A percentile compares a stretch with the other conserved stretches of the same genome.
Evolutionary conservation across 2,113 vertebrate species (phyloP).

Genomic region (Natator depressus): DNA sequence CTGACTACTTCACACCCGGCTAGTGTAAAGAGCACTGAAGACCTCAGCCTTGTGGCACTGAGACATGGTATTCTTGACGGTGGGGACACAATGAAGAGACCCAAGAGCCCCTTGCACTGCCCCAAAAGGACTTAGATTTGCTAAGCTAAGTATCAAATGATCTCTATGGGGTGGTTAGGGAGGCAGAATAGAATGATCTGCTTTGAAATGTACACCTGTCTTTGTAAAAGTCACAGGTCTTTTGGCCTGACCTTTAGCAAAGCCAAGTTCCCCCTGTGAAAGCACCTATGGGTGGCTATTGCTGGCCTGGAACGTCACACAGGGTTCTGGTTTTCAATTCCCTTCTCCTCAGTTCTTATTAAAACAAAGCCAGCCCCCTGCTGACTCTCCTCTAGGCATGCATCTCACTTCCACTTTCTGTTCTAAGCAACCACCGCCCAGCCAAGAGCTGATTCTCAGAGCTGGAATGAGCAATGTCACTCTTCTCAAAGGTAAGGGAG

Average conservation of each 20-base stretch:
- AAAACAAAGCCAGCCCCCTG: fast-evolving
- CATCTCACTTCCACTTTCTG: not conserved
- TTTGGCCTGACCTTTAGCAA: fast-evolving
- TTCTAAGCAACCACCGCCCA: not conserved
- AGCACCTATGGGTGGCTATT: not conserved
- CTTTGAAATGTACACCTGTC: not conserved
- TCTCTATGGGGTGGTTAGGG: fast-evolving
- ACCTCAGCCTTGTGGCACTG: fast-evolving
- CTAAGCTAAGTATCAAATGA: too few species aligned
- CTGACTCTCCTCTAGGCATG: fast-evolving
- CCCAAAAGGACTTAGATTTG: not conserved
- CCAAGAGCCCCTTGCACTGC: too few species aligned
- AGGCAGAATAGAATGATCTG: fast-evolving
- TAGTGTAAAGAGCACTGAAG: fast-evolving
- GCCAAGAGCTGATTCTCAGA: not conserved
- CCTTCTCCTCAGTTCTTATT: not conserved
- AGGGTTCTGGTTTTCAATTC: not conserved
- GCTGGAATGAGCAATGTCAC: not conserved
- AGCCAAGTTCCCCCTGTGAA: not conserved
- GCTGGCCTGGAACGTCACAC: not conserved
- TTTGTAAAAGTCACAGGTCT: not conserved
- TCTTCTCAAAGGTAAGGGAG: not conserved
- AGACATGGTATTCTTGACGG: not conserved
- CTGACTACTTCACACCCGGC: fast-evolving
- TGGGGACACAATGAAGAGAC: not conserved